Evolutionary conservation across 2,797 vertebrate species (phyloP).

Genomic region (Knipowitschia caucasica): DNA sequence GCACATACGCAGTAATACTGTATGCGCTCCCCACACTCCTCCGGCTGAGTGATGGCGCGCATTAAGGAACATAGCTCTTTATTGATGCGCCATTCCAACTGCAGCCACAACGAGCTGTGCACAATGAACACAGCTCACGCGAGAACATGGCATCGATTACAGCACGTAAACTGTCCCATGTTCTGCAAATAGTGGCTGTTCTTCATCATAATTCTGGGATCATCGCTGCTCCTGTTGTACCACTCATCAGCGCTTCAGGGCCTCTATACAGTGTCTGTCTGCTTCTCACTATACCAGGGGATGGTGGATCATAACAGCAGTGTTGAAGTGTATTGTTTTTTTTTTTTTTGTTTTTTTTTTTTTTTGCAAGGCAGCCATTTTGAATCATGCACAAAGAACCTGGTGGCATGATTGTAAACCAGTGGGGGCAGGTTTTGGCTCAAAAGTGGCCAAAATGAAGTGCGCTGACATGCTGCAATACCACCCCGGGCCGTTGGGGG

Average conservation of each 20-base stretch:
- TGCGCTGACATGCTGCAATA: too few species aligned
- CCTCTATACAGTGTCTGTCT: not conserved
- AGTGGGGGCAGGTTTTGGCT: too few species aligned
- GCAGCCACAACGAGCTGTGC: conserved; percentile 9
- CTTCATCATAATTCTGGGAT: conserved; percentile 8
- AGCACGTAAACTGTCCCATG: not conserved
- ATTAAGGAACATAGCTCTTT: conserved; percentile 29
- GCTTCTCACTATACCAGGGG: conserved; percentile 4
- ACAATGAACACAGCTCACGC: not conserved
- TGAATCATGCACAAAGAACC: not conserved
- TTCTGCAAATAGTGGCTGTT: not conserved
- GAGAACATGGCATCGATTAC: not conserved
- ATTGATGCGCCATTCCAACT: conserved; percentile 15
- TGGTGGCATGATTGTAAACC: not conserved
- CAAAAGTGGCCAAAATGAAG: too few species aligned
- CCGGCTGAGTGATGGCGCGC: conserved; percentile 22
- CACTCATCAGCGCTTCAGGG: not conserved
- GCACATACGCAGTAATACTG: conserved; percentile 10
- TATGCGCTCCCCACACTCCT: conserved; percentile 16
- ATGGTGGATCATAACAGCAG: conserved; percentile 24
- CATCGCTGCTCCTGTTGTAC: not conserved
- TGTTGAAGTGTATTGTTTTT: too few species aligned
- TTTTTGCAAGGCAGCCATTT: conserved; percentile 36
- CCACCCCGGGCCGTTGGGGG: too few species aligned
- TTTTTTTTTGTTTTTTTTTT: conserved; percentile 33